These are phyloP conservation scores for Drosophila niveifrons DNA, from an alignment of 2,888 invertebrate genomes.

Conservation along the genomic window DNA sequence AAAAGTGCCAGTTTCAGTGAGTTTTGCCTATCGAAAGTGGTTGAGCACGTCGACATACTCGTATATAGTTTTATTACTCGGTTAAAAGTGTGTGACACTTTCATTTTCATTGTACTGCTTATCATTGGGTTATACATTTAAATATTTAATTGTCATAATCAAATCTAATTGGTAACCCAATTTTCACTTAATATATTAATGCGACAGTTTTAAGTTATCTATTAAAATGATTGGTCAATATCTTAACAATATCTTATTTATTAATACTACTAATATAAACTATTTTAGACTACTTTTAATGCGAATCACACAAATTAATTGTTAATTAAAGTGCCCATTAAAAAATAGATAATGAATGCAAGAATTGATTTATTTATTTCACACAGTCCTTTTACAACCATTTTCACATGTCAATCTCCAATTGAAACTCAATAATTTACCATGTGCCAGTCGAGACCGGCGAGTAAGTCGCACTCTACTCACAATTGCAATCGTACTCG, in stretches of 20 bases:
- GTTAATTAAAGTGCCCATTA: conserved; percentile 22
- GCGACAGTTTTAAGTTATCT: background rate
- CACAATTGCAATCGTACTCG: conserved; percentile 4
- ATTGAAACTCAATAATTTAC: conserved; percentile 60
- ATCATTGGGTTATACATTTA: background rate
- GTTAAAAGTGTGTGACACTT: conserved; percentile 59
- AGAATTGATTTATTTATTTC: conserved; percentile 63
- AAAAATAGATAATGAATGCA: conserved; percentile 37
- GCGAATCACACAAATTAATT: conserved; percentile 22
- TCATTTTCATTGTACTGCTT: conserved; percentile 57
- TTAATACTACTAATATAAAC: background rate
- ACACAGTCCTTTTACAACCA: conserved; percentile 72
- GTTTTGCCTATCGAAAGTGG: conserved; percentile 68
- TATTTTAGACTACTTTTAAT: conserved; percentile 9
- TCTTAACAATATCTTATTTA: too few species aligned
- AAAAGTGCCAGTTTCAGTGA: conserved; percentile 28
- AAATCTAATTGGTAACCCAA: background rate
- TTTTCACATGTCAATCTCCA: conserved; percentile 77
- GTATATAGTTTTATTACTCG: conserved; percentile 32
- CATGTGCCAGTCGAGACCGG: conserved; percentile 43
- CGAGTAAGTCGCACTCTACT: conserved; percentile 29
- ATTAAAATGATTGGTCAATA: background rate
- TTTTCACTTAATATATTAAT: background rate
- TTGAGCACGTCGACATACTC: conserved; percentile 41
- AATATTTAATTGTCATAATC: conserved; percentile 23